These are phyloP conservation scores for Aurelia sp. DNA, from an alignment of 30 jellyfish, hydroid and myxozoan genomes.

Conservation along the genomic window DNA sequence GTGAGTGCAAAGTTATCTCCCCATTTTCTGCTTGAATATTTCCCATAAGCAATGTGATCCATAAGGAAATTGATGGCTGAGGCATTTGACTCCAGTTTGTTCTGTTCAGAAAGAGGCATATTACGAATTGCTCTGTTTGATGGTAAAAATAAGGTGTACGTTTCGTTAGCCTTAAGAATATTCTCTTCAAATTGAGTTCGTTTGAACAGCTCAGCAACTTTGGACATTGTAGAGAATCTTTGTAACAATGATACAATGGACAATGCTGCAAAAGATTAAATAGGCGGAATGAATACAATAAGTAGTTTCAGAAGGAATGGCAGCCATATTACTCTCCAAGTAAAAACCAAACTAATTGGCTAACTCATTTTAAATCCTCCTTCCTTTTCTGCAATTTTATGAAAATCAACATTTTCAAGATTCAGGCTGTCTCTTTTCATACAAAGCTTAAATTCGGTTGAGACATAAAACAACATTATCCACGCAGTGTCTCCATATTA, in stretches of 20 bases:
- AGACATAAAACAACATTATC: too few species aligned
- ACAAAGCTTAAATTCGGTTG: too few species aligned
- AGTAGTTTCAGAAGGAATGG: too few species aligned
- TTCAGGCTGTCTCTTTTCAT: too few species aligned
- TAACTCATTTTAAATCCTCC: too few species aligned
- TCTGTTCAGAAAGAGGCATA: neutral
- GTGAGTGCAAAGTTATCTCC: neutral
- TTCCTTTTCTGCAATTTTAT: too few species aligned
- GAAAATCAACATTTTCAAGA: too few species aligned
- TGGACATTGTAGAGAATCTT: constrained; percentile 9
- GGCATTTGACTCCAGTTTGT: neutral
- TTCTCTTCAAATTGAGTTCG: constrained; percentile 13
- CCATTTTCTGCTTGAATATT: neutral
- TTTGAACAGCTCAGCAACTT: constrained; percentile 9
- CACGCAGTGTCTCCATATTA: too few species aligned
- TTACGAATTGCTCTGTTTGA: constrained; percentile 26
- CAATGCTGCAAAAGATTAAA: constrained; percentile 10
- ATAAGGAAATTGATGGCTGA: constrained; percentile 5
- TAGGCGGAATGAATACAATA: too few species aligned
- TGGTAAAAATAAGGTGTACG: constrained; percentile 35
- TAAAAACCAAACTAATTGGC: too few species aligned
- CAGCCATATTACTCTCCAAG: too few species aligned
- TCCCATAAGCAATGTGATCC: constrained; percentile 10
- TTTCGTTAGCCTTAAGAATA: neutral
- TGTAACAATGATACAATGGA: neutral